These are phyloP conservation scores for Australoheros scitulus DNA, from an alignment of 2,113 vertebrate genomes.

Conservation along the genomic window DNA sequence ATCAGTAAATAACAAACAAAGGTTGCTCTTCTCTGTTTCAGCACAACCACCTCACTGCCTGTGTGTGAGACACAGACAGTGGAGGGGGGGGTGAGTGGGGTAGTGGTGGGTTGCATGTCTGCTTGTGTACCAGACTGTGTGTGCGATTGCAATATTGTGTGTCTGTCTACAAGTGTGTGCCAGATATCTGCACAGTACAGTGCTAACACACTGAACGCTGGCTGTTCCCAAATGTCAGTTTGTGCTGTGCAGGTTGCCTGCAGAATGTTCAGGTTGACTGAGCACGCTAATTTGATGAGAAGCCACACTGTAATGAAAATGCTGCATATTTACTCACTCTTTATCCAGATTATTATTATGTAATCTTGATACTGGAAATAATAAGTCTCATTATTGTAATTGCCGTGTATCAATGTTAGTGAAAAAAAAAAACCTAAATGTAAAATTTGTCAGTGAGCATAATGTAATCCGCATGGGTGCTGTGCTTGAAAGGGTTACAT, in stretches of 20 bases:
- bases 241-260: constrained; percentile 55
- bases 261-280: constrained; percentile 39
- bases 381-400: constrained; percentile 27
- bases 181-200: constrained; percentile 45
- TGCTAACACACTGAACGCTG: constrained; percentile 19
- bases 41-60: constrained; percentile 9
- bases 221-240: constrained; percentile 54
- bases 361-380: constrained; percentile 21
- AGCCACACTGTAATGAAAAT: constrained; percentile 13
- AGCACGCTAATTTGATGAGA: constrained; percentile 41
- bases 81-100: background rate
- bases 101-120: background rate
- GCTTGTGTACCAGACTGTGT: constrained; percentile 19
- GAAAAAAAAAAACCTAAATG: background rate
- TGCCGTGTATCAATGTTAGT: background rate
- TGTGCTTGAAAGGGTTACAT: background rate
- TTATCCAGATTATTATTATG: constrained; percentile 39
- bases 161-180: constrained; percentile 36
- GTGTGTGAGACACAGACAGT: background rate
- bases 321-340: constrained; percentile 37
- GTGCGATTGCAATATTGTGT: constrained; percentile 22
- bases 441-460: background rate
- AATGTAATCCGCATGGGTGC: background rate
- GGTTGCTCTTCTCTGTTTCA: constrained; percentile 34
- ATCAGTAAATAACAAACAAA: too few species aligned